Evolutionary conservation across 2,888 invertebrate genomes (phyloP), one percentile per base, ranked within the genome.

Genomic region (Halictus ligatus): DNA sequence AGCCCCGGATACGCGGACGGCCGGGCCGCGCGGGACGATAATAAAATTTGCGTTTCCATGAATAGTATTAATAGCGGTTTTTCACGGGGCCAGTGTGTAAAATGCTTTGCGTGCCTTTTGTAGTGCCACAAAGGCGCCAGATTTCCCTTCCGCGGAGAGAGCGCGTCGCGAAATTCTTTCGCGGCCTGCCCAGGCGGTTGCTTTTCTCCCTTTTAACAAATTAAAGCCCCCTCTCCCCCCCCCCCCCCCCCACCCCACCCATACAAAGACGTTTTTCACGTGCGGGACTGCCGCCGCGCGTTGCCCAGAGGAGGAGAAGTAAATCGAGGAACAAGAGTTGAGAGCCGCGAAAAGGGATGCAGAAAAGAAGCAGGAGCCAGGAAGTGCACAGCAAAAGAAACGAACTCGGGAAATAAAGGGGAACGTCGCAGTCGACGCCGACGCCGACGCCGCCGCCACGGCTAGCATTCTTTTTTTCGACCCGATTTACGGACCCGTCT

Each of bases 191-290:
- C 29, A 12, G 81, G 78, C 81, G 81, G 83, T 79, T 86, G 83
- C 79, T 80, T 90, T 90, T 92, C 89, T 89, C 90, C 92, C 92
- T 94, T 94, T 94, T 92, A 94, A 93, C 92, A 93, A 93, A 94
- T 94, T 93, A 94, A 93, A 93, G 90, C 89, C 64, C 64, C 7
- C 2, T 2, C 1, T 2, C 35, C 35, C 2, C 35, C 1, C 1
- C 25, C 89, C 64, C 58, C 89, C 64, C 60, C 2, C 89, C 64
- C 25, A 2, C 13, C 90, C 64, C 58, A 10, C 78, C 84, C 88
- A 86, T 87, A 91, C 87, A 91, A 90, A 92, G 89, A 83, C 75
- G 83, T 85, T 88, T 88, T 87, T 87, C 85, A 64, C 83, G 84
- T 75, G 80, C 71, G 85, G 87, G 85, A 77, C 74, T 78, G 80